Evolutionary conservation across 2,888 invertebrate species (phyloP).

Genomic region (Anthrax anthrax): DNA sequence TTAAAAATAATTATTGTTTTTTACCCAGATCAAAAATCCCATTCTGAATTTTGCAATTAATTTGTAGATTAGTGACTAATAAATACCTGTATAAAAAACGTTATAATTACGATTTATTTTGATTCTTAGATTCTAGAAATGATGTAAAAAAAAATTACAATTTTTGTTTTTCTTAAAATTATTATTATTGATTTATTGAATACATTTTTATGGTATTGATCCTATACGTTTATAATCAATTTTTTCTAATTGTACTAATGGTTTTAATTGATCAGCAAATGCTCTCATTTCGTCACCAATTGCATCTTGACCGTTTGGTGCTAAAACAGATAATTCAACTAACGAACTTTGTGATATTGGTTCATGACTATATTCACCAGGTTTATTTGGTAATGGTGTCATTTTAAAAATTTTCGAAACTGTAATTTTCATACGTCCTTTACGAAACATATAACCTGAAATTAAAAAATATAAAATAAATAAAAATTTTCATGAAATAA

Average conservation of each 20-base stretch:
- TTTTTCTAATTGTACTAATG: constrained; percentile 82
- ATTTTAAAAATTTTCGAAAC: constrained; percentile 89
- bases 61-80: too few species aligned
- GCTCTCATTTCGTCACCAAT: constrained; percentile 92
- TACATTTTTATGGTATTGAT: constrained; percentile 18
- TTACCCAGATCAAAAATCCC: too few species aligned
- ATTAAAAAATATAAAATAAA: not conserved
- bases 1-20: too few species aligned
- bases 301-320: constrained; percentile 83
- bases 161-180: too few species aligned
- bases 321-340: constrained; percentile 79
- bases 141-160: too few species aligned
- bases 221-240: constrained; percentile 70
- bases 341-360: constrained; percentile 84
- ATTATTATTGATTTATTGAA: too few species aligned
- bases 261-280: constrained; percentile 87
- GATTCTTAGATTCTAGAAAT: too few species aligned
- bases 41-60: too few species aligned
- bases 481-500: constrained; percentile 3
- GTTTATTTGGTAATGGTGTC: constrained; percentile 55
- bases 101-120: too few species aligned
- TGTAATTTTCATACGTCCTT: constrained; percentile 93
- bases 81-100: too few species aligned
- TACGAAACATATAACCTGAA: constrained; percentile 70
- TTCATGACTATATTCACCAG: constrained; percentile 52